Percentiles rank a stretch among this genome's conserved stretches.
Evolutionary conservation across 2,888 invertebrate species (phyloP).

Genomic region (Elegia similella): DNA sequence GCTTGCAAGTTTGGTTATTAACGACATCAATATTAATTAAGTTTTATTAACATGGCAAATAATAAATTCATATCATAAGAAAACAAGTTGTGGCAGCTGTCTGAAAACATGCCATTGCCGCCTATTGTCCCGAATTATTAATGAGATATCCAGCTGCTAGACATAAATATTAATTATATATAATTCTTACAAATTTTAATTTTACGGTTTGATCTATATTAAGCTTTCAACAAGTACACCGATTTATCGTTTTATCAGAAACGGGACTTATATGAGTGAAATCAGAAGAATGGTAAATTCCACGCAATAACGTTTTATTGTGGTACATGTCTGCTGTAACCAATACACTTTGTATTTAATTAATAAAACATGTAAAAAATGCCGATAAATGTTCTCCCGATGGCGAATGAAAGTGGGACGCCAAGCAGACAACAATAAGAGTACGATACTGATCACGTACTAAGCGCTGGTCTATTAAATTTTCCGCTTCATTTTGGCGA

Average conservation of each 20-base stretch:
- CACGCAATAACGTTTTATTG: slow-evolving; percentile 2
- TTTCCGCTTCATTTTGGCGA: slow-evolving; percentile 73
- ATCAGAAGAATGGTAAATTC: background rate
- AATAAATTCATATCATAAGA: background rate
- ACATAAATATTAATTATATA: background rate
- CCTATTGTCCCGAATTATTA: background rate
- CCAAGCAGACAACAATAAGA: slow-evolving; percentile 55
- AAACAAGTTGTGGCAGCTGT: background rate
- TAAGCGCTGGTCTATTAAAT: slow-evolving; percentile 67
- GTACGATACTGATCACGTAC: slow-evolving; percentile 71
- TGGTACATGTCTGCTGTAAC: slow-evolving; percentile 2
- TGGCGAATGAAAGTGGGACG: slow-evolving; percentile 68
- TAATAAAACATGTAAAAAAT: slow-evolving; percentile 50
- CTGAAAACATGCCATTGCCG: background rate
- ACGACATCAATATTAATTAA: background rate
- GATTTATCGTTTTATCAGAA: background rate
- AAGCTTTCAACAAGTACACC: background rate
- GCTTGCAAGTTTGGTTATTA: background rate
- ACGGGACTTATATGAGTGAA: slow-evolving; percentile 2
- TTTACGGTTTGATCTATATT: background rate
- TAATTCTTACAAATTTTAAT: background rate
- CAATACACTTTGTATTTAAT: slow-evolving; percentile 46
- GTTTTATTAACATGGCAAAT: background rate
- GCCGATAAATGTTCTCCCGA: slow-evolving; percentile 42
- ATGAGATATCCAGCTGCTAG: background rate